These are phyloP conservation scores for Congeria kusceri DNA, from an alignment of 2,888 invertebrate genomes.

Conservation along the genomic window DNA sequence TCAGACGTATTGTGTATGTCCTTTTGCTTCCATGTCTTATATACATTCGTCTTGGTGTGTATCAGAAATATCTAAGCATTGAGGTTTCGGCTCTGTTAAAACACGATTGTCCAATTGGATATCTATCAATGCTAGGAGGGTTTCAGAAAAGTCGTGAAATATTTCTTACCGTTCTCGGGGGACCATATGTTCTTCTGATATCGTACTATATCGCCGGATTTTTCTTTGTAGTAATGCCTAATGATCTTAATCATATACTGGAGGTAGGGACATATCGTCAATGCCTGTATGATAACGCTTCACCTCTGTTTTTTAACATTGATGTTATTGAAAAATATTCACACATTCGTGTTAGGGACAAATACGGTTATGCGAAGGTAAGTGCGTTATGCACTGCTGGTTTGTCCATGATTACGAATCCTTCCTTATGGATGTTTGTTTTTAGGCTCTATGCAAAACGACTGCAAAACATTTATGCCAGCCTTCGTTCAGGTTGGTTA, in stretches of 20 bases:
- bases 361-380: no score
- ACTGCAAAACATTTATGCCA: no score
- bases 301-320: no score
- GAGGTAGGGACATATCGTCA: no score
- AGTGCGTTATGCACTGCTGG: no score
- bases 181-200: constrained; percentile 19
- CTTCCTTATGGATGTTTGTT: no score
- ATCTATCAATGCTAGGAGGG: constrained; percentile 45
- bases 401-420: no score
- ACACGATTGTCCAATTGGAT: constrained; percentile 44
- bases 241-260: background rate
- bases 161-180: constrained; percentile 32
- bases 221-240: constrained; percentile 24
- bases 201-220: constrained; percentile 18
- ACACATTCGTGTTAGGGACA: no score
- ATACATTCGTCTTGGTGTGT: constrained; percentile 35
- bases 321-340: no score
- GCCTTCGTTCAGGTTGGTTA: no score
- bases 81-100: constrained; percentile 33
- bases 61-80: constrained; percentile 16
- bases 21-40: constrained; percentile 33
- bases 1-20: constrained; percentile 28
- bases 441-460: no score
- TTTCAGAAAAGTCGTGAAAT: constrained; percentile 21
- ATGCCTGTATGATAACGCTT: no score